Base-by-base conservation (phyloP, 2,888 invertebrate species). In the Mythimna impura region DNA sequence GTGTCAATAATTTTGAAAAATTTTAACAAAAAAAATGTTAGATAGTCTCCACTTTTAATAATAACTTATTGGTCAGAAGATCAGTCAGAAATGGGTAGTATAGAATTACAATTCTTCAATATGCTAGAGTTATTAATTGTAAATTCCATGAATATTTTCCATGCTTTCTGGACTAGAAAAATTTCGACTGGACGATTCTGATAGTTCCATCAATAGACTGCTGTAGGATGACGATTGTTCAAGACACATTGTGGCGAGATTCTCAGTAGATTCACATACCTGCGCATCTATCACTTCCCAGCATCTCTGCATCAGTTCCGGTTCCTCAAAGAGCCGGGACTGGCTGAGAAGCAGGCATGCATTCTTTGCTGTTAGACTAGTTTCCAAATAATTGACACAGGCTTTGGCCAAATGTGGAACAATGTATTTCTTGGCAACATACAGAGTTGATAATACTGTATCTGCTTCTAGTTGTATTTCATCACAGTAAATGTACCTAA, bases 221-320 rank as follows among this genome's bases (percentile, higher is more conserved):
- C 92, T 94, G 89, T 94, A 95, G 22, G 95, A 96, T 52, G 95
- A 94, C 71, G 95, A 94, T 81, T 90, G 92, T 86, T 95, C 93
- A 78, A 95, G 89, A 87, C 93, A 91, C 83, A 95, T 90, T 67
- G 93, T 92, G 55, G 93, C 88, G 87, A 96, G 94, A 90, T 96
- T 97, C 88, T 96, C 96, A 73, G 94, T 94, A 34, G 97, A 95
- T 87, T 94, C 94, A 96, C 96, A 95, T 97, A 98, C 98, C 98
- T 98, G 98, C 71, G 99, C 99, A 96, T 99, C 99, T 92, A 99
- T 99, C 80, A 99, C 99, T 97, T 99, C 99, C 99, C 99, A 99
- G 96, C 99, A 99, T 87, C 99, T 97, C 94, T 99, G 98, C 99
- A 99, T 99, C 87, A 99, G 97, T 92, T 99, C 99, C 74, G 99